These are phyloP conservation scores for Sesia bembeciformis DNA, from an alignment of 2,888 invertebrate species.

Conservation along the genomic window DNA sequence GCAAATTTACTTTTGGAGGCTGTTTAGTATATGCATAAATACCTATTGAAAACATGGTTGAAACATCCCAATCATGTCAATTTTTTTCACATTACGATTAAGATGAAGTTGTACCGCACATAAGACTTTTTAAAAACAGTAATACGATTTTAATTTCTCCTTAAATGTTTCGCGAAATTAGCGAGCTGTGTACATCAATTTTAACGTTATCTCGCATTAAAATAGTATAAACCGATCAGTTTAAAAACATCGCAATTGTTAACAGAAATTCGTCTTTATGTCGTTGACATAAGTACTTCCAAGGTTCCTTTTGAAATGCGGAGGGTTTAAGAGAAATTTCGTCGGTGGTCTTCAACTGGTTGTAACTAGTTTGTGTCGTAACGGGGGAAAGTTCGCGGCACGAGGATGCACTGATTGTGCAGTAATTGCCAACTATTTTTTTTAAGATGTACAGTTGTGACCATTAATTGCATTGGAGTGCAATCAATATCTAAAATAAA, in stretches of 20 bases:
- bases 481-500: not conserved
- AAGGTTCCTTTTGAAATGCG: not conserved
- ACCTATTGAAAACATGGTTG: not conserved
- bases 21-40: no score
- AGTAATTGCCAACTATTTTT: not conserved
- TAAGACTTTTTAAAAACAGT: slow-evolving; percentile 7
- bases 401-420: not conserved
- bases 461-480: no score
- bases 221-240: slow-evolving; percentile 1
- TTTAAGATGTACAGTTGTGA: not conserved
- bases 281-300: not conserved
- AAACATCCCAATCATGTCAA: not conserved
- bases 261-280: not conserved
- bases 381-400: slow-evolving; percentile 19
- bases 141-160: slow-evolving; percentile 50
- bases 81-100: not conserved
- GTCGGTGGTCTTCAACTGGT: slow-evolving; percentile 25
- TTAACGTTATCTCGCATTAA: slow-evolving; percentile 28
- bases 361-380: slow-evolving; percentile 16
- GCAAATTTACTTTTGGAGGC: not conserved
- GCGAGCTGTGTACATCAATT: slow-evolving; percentile 50
- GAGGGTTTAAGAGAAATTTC: slow-evolving; percentile 13
- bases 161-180: slow-evolving; percentile 21
- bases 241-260: not conserved
- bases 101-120: not conserved